Conservation (phyloP, 2,888 invertebrate species). For the Eristalis arbustorum region DNA sequence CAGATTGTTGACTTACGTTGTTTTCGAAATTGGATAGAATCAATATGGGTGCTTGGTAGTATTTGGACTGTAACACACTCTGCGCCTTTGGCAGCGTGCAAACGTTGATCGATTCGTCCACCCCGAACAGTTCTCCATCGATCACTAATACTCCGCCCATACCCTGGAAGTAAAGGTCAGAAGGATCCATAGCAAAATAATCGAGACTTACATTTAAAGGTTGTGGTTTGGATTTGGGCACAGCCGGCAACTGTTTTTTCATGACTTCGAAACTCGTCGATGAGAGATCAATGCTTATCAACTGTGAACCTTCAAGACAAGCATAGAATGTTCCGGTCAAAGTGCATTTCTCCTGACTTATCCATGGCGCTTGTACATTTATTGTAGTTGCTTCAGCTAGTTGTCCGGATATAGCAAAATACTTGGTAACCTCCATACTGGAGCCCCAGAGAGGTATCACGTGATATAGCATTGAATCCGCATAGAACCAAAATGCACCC, state of each 20-base stretch:
- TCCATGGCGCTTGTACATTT: slow-evolving; percentile 85
- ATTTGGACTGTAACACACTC: slow-evolving; percentile 74
- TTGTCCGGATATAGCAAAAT: slow-evolving; percentile 83
- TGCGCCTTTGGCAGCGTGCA: slow-evolving; percentile 77
- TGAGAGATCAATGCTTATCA: slow-evolving; percentile 84
- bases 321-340: slow-evolving; percentile 84
- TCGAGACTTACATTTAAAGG: slow-evolving; percentile 73
- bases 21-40: slow-evolving; percentile 79
- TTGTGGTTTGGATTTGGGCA: slow-evolving; percentile 75
- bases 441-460: slow-evolving; percentile 83
- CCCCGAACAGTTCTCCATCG: slow-evolving; percentile 76
- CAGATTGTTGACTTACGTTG: slow-evolving; percentile 75
- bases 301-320: slow-evolving; percentile 81
- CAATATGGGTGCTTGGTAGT: slow-evolving; percentile 78
- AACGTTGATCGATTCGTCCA: slow-evolving; percentile 77
- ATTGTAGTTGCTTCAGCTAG: slow-evolving; percentile 81
- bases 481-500: slow-evolving; percentile 83
- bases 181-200: not conserved
- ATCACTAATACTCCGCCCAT: slow-evolving; percentile 79
- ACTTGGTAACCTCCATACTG: slow-evolving; percentile 85
- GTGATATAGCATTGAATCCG: slow-evolving; percentile 83
- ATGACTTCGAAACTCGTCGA: slow-evolving; percentile 81
- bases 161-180: slow-evolving; percentile 72
- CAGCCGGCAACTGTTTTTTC: slow-evolving; percentile 80
- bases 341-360: slow-evolving; percentile 81